These are phyloP conservation scores for Dynastes hyllus DNA, from an alignment of 2,888 invertebrate species.

Conservation along the genomic window DNA sequence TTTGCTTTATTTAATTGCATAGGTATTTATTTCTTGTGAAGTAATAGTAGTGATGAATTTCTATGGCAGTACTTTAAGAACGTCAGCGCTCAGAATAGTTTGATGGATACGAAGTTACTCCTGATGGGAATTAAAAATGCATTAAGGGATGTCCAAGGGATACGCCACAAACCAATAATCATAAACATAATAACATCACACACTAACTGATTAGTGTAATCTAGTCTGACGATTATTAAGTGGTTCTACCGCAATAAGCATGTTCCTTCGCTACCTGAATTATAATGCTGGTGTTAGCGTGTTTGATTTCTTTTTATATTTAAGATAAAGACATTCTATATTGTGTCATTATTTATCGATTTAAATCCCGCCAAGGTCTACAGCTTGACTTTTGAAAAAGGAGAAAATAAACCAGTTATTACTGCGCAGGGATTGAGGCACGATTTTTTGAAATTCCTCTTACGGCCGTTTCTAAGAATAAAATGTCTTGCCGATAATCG, in stretches of 20 bases:
- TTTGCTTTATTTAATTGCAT: too few relatives aligned
- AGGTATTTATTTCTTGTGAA: too few relatives aligned
- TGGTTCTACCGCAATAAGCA: conserved; percentile 27
- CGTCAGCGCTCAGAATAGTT: too few relatives aligned
- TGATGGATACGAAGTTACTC: background rate
- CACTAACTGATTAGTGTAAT: conserved; percentile 17
- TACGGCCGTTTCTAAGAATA: conserved; percentile 6
- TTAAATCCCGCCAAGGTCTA: conserved; percentile 32
- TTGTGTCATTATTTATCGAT: conserved; percentile 40
- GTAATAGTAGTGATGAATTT: too few relatives aligned
- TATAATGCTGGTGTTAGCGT: conserved; percentile 18
- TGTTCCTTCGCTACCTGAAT: conserved; percentile 31
- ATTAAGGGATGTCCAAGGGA: conserved; percentile 4
- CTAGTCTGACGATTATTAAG: conserved; percentile 5
- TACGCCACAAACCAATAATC: background rate
- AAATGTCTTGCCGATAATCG: background rate
- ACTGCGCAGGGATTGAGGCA: background rate
- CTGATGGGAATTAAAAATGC: conserved; percentile 8
- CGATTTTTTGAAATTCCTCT: conserved; percentile 27
- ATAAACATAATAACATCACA: conserved; percentile 14
- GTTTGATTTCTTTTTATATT: conserved; percentile 3
- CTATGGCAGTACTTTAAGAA: too few relatives aligned
- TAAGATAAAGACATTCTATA: conserved; percentile 36
- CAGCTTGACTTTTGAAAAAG: conserved; percentile 15
- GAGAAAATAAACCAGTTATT: conserved; percentile 27